phyloP scores from a whole-genome alignment of 2,888 invertebrate species.

The Polyploca ridens region DNA sequence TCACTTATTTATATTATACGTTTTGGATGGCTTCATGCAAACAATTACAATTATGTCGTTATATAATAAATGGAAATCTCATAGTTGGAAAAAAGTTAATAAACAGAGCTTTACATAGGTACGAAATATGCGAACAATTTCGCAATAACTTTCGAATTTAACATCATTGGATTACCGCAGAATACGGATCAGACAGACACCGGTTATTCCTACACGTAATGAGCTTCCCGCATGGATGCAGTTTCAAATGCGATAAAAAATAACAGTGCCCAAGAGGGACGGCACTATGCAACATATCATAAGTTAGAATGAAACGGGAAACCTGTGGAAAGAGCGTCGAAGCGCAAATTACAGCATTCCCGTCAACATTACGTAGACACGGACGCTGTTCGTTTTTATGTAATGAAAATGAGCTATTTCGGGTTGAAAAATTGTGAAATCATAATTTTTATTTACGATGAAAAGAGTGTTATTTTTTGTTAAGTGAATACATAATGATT shows the following conservation, averaged over 20 bases:
- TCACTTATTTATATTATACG: too few species aligned
- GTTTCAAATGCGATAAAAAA: slow-evolving; percentile 43
- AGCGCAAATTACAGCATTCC: slow-evolving; percentile 42
- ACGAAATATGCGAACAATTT: not conserved
- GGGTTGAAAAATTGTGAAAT: not conserved
- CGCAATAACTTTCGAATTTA: not conserved
- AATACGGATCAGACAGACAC: not conserved
- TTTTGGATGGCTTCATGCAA: too few species aligned
- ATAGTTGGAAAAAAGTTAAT: too few species aligned
- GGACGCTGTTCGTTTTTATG: slow-evolving; percentile 48
- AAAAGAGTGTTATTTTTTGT: not conserved
- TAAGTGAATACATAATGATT: too few species aligned
- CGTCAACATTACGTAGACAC: slow-evolving; percentile 35
- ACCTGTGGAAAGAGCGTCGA: slow-evolving; percentile 25
- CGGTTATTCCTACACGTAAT: slow-evolving; percentile 35
- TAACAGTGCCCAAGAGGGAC: slow-evolving; percentile 39
- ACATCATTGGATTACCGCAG: not conserved
- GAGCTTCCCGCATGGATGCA: slow-evolving; percentile 35
- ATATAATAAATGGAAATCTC: too few species aligned
- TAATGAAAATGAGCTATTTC: slow-evolving; percentile 50
- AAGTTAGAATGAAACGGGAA: not conserved
- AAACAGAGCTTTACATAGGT: too few species aligned
- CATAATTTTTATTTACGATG: not conserved
- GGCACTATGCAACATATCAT: slow-evolving; percentile 3
- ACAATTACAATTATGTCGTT: too few species aligned